Base-by-base conservation (phyloP, 2,888 invertebrate genomes). In the Anorthoa munda region DNA sequence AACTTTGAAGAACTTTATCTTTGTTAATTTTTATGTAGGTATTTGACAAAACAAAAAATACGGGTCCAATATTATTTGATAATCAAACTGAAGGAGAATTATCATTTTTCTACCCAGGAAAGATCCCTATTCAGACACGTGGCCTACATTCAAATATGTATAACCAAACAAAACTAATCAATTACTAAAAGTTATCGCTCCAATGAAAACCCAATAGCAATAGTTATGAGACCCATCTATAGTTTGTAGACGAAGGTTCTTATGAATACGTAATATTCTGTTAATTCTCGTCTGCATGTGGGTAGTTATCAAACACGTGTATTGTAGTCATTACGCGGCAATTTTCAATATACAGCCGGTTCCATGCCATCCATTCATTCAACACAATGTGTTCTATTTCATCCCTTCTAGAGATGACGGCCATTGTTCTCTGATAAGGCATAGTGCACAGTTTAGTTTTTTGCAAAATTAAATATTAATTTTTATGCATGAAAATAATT, bases 401-500 rank as follows among this genome's bases (percentile, higher is more conserved):
- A 83, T 75, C 64, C 73, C 59, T 73, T 70, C 70, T 75, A 74
- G 78, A 71, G 66, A 75, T 67, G 66, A 61, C 61, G 18, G 31
- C 78, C 53, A 77, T 85, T 85, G 84, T 85, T 81, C 75, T 66
- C 18, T 50, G 68, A 72, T 83, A 78, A 83, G 74, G 81, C 81
- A 55, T 64, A 73, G 79, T 84, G 48, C 74, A 82, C 74, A 80
- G 39, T 69, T 58, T 18, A 51, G 7, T 45, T 76, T 75, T 72
- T 15, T 26, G 4, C 11, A 12, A 13, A 66, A 58, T 50, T n/a
- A 69, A 1, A 13, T 9, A 66, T 46, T 48, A 18, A 50, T 50
- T n/a, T 66, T 23, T 12, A 1, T 45, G 4, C n/a, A 45, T 23
- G 2, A n/a, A 61, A 51, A 51, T 46, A 21, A 50, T 13, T 5